Evolutionary conservation across 2,797 vertebrate species (phyloP).

Genomic region (Hybognathus amarus): DNA sequence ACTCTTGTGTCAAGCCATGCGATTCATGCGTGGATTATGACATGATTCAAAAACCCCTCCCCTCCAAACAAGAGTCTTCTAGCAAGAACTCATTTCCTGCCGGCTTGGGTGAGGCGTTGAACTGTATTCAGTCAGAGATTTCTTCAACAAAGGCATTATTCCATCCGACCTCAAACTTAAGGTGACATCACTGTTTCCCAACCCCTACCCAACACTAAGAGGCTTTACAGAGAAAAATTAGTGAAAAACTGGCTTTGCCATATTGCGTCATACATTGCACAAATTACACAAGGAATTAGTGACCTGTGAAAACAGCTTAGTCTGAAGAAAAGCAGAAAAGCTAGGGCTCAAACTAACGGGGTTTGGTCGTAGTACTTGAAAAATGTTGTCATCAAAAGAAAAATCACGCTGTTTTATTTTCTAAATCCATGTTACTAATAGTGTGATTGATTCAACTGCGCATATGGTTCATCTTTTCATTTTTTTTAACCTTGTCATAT

Average conservation of each 20-base stretch:
- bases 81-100: constrained; percentile 73
- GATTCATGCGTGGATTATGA: constrained; percentile 69
- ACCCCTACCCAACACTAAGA: neutral
- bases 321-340: neutral
- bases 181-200: constrained; percentile 41
- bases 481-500: neutral
- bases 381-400: neutral
- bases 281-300: constrained; percentile 35
- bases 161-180: constrained; percentile 60
- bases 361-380: neutral
- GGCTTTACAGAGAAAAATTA: constrained; percentile 17
- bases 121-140: constrained; percentile 57
- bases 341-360: neutral
- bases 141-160: constrained; percentile 66
- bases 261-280: constrained; percentile 23
- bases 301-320: neutral
- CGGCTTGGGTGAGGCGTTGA: constrained; percentile 43
- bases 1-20: neutral
- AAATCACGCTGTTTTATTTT: neutral
- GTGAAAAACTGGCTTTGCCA: constrained; percentile 21
- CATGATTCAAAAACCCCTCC: constrained; percentile 67
- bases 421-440: neutral
- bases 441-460: neutral
- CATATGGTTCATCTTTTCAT: neutral
- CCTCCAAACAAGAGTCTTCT: constrained; percentile 64